Evolutionary conservation across 2,113 vertebrate genomes (phyloP), one percentile per base, ranked within the genome.

Genomic region (Etheostoma spectabile): DNA sequence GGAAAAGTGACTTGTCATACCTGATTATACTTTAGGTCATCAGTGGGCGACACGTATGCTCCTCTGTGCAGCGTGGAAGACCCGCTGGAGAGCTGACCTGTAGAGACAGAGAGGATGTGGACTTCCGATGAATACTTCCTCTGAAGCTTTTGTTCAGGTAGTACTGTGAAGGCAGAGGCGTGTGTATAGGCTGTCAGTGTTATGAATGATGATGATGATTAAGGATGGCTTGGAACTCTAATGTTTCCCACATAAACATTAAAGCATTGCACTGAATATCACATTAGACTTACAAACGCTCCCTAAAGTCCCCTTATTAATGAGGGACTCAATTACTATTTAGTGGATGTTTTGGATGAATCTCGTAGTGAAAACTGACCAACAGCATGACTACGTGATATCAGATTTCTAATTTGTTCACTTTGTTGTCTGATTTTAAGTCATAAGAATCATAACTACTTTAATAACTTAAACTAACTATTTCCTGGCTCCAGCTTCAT

Each of bases 1-100:
- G 30, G 22, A 61, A n/a, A 35, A 27, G 13, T 30, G n/a, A 30
- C 16, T 35, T 21, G 19, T 49, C 55, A 49, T 92, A 98, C 98
- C 97, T 99, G 98, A 94, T 98, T 98, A 82, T 99, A 98, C 95
- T 99, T 99, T 87, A 98, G 96, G 93, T 99, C 97, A 91, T 99
- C 98, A 68, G 96, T 93, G 42, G 98, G 97, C 0, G 97, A 97
- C 93, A 98, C 97, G 35, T 99, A 99, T 0, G 98, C 97, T 94
- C 99, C 98, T 94, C 98, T 96, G 92, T 97, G 99, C 90, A 99
- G 95, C 70, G 97, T 98, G 76, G 97, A 97, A 87, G 97, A 97
- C 83, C 97, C 98, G 91, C 97, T 95, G 1, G 95, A 87, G 90
- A 96, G 97, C 82, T 97, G 97, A 95, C 95, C 98, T 99, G 85